Evolutionary conservation across 1,140 invertebrate genomes (phyloP).

Genomic region (Anagrus nilaparvatae): DNA sequence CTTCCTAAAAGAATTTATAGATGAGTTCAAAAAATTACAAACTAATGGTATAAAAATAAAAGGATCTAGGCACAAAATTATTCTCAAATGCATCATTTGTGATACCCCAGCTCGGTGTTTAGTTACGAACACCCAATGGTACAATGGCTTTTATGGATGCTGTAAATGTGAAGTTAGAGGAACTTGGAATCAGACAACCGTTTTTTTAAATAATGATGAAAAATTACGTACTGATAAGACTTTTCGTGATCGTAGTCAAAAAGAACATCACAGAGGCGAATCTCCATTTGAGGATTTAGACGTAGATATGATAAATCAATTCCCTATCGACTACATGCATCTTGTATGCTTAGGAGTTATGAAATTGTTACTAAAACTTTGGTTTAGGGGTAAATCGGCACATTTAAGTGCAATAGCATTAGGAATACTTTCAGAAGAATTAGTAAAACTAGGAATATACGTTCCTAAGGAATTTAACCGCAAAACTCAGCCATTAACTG

Average conservation of each 20-base stretch:
- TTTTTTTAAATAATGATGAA: neutral
- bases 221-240: slow-evolving; percentile 9
- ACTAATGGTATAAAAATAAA: too few species aligned
- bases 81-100: too few species aligned
- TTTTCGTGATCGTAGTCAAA: neutral
- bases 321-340: slow-evolving; percentile 23
- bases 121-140: too few species aligned
- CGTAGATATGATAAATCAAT: slow-evolving; percentile 15
- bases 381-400: slow-evolving; percentile 14
- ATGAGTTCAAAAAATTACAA: too few species aligned
- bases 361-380: slow-evolving; percentile 17
- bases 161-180: too few species aligned
- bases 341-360: slow-evolving; percentile 21
- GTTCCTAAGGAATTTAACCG: too few species aligned
- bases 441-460: too few species aligned
- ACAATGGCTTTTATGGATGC: too few species aligned
- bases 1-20: too few species aligned
- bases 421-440: too few species aligned
- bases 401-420: slow-evolving; percentile 11
- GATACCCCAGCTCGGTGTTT: too few species aligned
- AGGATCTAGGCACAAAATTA: too few species aligned
- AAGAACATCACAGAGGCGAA: slow-evolving; percentile 2
- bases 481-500: neutral
- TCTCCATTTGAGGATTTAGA: slow-evolving; percentile 9
- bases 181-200: slow-evolving; percentile 1